Percentiles rank a stretch among this genome's conserved stretches.
Evolutionary conservation across 2,888 invertebrate species (phyloP).

Genomic region (Hymenopus coronatus): DNA sequence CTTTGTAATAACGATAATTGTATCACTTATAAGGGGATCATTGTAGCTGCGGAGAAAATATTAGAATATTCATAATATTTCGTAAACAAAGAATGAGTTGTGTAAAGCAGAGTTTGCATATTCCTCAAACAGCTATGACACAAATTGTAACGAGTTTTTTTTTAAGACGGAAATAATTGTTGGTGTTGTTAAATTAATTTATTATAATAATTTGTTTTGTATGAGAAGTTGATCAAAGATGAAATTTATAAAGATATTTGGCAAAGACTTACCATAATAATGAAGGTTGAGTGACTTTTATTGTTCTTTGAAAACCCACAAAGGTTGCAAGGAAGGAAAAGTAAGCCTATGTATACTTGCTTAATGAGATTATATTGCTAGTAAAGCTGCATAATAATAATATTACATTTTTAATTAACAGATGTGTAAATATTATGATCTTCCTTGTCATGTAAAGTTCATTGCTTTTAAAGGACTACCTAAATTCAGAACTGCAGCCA

Average conservation of each 20-base stretch:
- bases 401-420: neutral
- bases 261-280: neutral
- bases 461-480: neutral
- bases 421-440: neutral
- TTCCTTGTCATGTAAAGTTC: neutral
- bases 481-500: neutral
- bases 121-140: neutral
- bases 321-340: neutral
- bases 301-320: neutral
- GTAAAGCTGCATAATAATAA: neutral
- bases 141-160: neutral
- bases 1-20: neutral
- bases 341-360: neutral
- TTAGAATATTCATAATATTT: neutral
- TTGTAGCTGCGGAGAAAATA: neutral
- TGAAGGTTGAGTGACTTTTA: neutral
- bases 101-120: neutral
- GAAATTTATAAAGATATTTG: slow-evolving; percentile 1
- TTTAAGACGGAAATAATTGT: slow-evolving; percentile 2
- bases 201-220: slow-evolving; percentile 19
- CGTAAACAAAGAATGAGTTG: neutral
- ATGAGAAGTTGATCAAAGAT: neutral
- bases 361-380: neutral
- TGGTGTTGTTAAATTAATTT: slow-evolving; percentile 24
- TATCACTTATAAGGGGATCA: neutral